A percentile compares a stretch with the other conserved stretches of the same genome.
These are phyloP conservation scores for Anthonomus grandis DNA, from an alignment of 1,140 invertebrate genomes.

Conservation along the genomic window DNA sequence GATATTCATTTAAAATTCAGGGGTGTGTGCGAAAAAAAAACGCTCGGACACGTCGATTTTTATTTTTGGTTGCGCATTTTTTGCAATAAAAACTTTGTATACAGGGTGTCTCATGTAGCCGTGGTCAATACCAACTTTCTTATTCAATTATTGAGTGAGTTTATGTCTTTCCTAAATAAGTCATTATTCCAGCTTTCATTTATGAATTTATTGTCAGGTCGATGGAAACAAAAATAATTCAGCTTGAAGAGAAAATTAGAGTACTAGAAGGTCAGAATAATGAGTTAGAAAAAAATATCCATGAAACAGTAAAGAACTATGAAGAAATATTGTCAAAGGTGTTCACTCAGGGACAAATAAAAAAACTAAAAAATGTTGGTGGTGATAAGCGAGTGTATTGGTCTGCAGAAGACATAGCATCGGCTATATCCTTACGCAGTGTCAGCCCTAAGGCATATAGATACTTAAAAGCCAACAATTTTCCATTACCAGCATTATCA, in stretches of 20 bases:
- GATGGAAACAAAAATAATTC: not conserved
- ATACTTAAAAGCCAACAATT: conserved; percentile 19
- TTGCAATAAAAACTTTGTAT: no score
- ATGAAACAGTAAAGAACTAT: not conserved
- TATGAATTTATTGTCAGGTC: no score
- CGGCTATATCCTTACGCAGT: conserved; percentile 20
- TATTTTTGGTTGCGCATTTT: no score
- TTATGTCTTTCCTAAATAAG: no score
- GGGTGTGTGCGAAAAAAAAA: no score
- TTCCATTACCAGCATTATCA: conserved; percentile 24
- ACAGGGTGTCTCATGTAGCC: no score
- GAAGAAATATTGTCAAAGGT: not conserved
- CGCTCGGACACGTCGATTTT: no score
- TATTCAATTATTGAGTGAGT: no score
- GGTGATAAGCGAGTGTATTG: conserved; percentile 4
- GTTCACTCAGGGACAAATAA: conserved; percentile 12
- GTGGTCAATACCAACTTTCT: no score
- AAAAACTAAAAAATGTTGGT: not conserved
- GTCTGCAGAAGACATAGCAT: conserved; percentile 15
- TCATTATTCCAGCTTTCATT: no score
- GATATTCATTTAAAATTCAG: no score
- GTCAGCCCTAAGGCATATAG: conserved; percentile 25
- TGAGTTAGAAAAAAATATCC: not conserved
- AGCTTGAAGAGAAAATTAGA: not conserved
- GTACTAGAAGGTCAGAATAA: not conserved